phyloP scores from a whole-genome alignment of 2,797 vertebrate species.

The Onychomys leucogaster region DNA sequence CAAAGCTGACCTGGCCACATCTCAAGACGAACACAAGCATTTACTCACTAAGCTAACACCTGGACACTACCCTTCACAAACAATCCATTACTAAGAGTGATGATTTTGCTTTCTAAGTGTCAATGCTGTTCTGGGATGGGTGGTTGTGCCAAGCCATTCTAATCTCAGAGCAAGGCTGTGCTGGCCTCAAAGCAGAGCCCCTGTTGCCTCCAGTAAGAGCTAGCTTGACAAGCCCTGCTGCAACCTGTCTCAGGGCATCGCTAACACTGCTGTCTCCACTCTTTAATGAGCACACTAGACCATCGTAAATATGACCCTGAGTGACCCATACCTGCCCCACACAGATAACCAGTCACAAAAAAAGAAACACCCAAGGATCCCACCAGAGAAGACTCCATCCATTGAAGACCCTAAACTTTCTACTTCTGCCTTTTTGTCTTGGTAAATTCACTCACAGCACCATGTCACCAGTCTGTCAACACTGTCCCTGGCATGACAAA shows the following conservation, averaged over 20 bases:
- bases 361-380: not conserved
- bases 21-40: not conserved
- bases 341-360: not conserved
- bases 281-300: not conserved
- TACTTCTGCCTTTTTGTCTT: not conserved
- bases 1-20: not conserved
- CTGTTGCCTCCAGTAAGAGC: not conserved
- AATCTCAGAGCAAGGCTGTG: not conserved
- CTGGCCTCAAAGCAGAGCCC: not conserved
- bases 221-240: not conserved
- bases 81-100: not conserved
- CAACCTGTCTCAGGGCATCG: not conserved
- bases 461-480: not conserved
- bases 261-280: not conserved
- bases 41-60: not conserved
- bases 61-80: not conserved
- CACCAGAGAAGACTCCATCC: not conserved
- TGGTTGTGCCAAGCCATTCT: not conserved
- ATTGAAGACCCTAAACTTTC: not conserved
- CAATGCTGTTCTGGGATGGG: not conserved
- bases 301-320: not conserved
- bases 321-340: not conserved
- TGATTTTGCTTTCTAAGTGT: conserved; percentile 8
- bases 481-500: not conserved
- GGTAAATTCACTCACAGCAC: not conserved